A percentile compares a stretch with the other conserved stretches of the same genome.
These are phyloP conservation scores for Drosophila aldrichi DNA, from an alignment of 2,888 invertebrate genomes.

Conservation along the genomic window DNA sequence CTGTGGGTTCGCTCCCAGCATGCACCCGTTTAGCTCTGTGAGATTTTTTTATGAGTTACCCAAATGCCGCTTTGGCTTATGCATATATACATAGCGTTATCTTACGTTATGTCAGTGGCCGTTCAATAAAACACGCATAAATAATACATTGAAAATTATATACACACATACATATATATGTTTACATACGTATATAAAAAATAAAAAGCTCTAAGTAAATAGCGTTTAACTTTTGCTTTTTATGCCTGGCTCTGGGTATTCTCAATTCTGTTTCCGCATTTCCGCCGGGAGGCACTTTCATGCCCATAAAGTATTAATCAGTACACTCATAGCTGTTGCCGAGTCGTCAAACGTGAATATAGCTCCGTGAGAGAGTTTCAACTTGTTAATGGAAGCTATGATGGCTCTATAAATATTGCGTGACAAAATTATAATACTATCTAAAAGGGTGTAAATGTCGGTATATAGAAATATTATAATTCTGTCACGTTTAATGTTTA, in stretches of 20 bases:
- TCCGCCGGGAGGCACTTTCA: conserved; percentile 8
- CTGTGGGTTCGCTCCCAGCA: neutral
- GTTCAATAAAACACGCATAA: conserved; percentile 71
- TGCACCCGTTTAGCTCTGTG: conserved; percentile 6
- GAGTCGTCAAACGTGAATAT: neutral
- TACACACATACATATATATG: neutral
- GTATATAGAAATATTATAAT: neutral
- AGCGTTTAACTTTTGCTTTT: conserved; percentile 51
- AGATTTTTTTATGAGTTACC: conserved; percentile 43
- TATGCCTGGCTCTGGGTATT: conserved; percentile 9
- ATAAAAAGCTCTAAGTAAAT: conserved; percentile 26
- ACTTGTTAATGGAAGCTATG: conserved; percentile 5
- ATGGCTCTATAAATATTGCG: neutral
- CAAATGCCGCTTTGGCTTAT: conserved; percentile 37
- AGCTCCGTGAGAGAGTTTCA: neutral
- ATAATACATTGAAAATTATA: conserved; percentile 63
- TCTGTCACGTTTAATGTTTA: conserved; percentile 2
- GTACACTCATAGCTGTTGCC: neutral
- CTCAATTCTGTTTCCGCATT: neutral
- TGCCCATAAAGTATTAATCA: conserved; percentile 22
- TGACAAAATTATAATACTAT: conserved; percentile 5
- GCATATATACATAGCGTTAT: conserved; percentile 31
- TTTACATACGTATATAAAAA: neutral
- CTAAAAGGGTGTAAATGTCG: neutral
- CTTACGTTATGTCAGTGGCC: conserved; percentile 16